Base-by-base conservation (phyloP, 1,140 invertebrate species). In the Helicoverpa zea region DNA sequence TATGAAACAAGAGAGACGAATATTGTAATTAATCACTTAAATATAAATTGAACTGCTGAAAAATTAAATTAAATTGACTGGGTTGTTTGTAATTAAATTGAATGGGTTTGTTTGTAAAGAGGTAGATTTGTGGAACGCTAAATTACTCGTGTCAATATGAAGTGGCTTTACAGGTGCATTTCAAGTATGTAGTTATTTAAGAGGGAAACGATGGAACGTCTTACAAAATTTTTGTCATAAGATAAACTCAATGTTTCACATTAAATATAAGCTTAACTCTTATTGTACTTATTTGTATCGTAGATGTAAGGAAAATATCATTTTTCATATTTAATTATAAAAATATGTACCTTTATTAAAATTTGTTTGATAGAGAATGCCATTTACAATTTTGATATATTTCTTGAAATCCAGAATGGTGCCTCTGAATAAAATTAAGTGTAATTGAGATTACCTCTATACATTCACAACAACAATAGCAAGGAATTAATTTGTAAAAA, bases 141-240 rank as follows among this genome's bases (percentile, higher is more conserved):
- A 43, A 35, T 14, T 35, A 68, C 59, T 64, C 9, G 81, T 84
- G 84, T 86, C 86, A 84, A 87, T 87, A 80, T 70, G 79, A 86
- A 73, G 80, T 81, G 68, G 83, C 84, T 87, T 87, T 87, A 86
- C 18, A 59, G 35, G 35, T n/a, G 18, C 73, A 51, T 81, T 68
- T 56, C 58, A 56, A 52, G 61, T 47, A 51, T 13, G 14, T 43
- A 43, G 29, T 2, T 16, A 10, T 49, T 9, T 12, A 29, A 47
- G 16, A 2, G 11, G n/a, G 35, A 43, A 43, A 43, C 5, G 35
- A 9, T 9, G 35, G 4, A 43, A 43, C 5, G 35, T 43, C 35
- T 43, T 43, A 43, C 35, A 7, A 43, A 9, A 13, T 64, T 64
- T 64, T 14, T 64, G 61, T 64, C 18, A 3, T 58, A 58, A 58